A percentile compares a stretch with the other conserved stretches of the same genome.
phyloP scores from a whole-genome alignment of 2,113 vertebrate species.

The Tetrax tetrax region DNA sequence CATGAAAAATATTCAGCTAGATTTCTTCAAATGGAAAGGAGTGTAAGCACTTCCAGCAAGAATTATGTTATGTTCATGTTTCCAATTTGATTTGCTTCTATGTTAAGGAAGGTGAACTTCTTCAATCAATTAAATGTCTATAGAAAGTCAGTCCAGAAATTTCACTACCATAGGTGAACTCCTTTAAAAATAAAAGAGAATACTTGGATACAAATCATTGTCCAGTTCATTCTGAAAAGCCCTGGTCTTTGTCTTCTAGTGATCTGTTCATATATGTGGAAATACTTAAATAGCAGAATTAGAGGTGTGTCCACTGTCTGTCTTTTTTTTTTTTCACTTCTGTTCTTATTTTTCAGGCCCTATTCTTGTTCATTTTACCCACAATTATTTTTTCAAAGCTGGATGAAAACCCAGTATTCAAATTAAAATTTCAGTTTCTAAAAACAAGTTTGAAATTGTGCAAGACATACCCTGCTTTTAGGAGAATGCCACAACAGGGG shows the following conservation, averaged over 20 bases:
- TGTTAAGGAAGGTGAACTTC: not conserved
- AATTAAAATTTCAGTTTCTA: not conserved
- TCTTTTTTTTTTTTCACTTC: not conserved
- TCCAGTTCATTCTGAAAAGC: not conserved
- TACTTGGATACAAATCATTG: not conserved
- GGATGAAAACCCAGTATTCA: not conserved
- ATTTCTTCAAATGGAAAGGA: slow-evolving; percentile 1
- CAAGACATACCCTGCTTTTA: not conserved
- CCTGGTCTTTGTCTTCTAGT: not conserved
- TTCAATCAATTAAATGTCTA: not conserved
- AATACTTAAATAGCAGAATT: not conserved
- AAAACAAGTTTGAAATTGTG: not conserved
- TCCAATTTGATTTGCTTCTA: not conserved
- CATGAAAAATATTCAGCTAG: not conserved
- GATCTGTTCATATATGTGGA: not conserved
- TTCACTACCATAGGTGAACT: not conserved
- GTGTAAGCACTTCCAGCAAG: not conserved
- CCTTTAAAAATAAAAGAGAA: not conserved
- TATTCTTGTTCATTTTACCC: not conserved
- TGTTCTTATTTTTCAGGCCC: not conserved
- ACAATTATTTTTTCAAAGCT: not conserved
- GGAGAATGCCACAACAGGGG: not conserved
- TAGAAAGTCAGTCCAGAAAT: not conserved
- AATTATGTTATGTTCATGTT: not conserved
- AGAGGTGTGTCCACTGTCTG: not conserved